Evolutionary conservation across 2,113 vertebrate genomes (phyloP), one percentile per base, ranked within the genome.

Genomic region (Drymodes brunneopygia): DNA sequence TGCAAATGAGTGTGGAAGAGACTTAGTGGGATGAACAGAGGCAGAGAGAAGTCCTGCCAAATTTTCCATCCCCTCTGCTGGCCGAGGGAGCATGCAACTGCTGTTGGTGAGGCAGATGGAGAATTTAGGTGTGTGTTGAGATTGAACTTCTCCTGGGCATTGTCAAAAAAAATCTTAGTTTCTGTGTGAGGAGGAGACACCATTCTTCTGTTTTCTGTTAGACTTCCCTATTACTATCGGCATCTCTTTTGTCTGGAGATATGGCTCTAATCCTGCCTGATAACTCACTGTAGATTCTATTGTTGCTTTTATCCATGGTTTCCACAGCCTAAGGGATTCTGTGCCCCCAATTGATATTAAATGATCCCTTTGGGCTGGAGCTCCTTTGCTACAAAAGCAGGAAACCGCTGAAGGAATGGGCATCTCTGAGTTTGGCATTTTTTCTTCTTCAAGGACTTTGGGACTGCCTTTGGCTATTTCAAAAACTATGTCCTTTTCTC

Each of bases 61-160:
- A 66, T 21, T 86, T 66, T 84, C 35, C 5, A 11, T 61, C 57
- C 24, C 35, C 3, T 1, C 47, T n/a, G 19, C n/a, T 81, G 0
- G 0, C 45, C 51, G 47, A 54, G 12, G 38, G 15, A 81, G 14
- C 0, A 0, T 0, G 0, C 1, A 11, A 50, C 22, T 75, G 27
- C 38, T 64, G 4, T 38, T 70, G 44, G 17, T 81, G 60, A 90
- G 27, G 36, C 56, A 90, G 82, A 40, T 29, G 40, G 56, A 80
- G 53, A 73, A 64, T 72, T 90, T 27, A 78, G 22, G 22, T 27
- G 31, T 75, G 4, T n/a, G 17, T 65, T 82, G 40, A 81, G 56
- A 75, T 33, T 86, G 47, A 48, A 33, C 17, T 74, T 85, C 44
- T 72, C 36, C 47, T 90, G 54, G 42, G n/a, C 20, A 11, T 23